phyloP scores from a whole-genome alignment of 2,888 invertebrate genomes.

The Hypsopygia costalis region DNA sequence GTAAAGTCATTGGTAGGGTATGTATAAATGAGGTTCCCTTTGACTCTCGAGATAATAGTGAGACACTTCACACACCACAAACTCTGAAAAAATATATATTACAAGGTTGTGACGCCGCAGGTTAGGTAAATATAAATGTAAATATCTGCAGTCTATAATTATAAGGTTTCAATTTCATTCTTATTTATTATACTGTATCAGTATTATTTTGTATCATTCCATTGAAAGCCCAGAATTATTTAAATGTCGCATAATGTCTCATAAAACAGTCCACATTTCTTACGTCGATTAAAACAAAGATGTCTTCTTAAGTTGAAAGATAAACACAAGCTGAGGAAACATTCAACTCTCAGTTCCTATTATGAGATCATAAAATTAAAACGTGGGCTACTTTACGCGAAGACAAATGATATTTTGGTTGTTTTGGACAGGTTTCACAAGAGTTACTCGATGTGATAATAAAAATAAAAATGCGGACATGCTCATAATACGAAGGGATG shows the following conservation, averaged over 20 bases:
- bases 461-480: constrained; percentile 18
- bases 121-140: too few relatives aligned
- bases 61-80: too few relatives aligned
- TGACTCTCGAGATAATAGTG: too few relatives aligned
- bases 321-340: constrained; percentile 4
- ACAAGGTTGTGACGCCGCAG: too few relatives aligned
- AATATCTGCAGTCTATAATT: too few relatives aligned
- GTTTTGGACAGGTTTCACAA: constrained; percentile 23
- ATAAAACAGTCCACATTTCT: background rate
- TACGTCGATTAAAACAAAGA: background rate
- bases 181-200: too few relatives aligned
- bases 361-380: constrained; percentile 22
- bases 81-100: too few relatives aligned
- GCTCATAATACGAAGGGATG: constrained; percentile 23
- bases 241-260: background rate
- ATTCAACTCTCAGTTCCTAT: constrained; percentile 10
- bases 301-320: background rate
- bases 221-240: background rate
- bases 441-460: constrained; percentile 22
- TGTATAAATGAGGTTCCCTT: too few relatives aligned
- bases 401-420: constrained; percentile 21
- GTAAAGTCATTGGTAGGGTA: too few relatives aligned
- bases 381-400: constrained; percentile 19
- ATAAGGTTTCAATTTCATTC: too few relatives aligned
- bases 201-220: background rate